Percentiles rank a stretch among this genome's conserved stretches.
Evolutionary conservation across 1,140 invertebrate genomes (phyloP).

Genomic region (Cotesia chilonis): DNA sequence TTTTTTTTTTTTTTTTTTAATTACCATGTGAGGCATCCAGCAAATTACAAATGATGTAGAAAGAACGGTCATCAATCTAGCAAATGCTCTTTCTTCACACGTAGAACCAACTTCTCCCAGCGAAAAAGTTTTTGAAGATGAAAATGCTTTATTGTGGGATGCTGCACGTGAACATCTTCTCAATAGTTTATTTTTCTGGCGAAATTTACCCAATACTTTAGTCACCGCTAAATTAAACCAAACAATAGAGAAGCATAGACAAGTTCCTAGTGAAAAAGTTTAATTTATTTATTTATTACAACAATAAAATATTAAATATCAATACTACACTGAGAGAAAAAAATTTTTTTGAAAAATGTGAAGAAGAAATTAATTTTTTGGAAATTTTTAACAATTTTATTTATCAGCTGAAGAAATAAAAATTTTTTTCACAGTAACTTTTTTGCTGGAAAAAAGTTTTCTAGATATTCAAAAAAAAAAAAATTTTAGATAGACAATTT

Average conservation of each 20-base stretch:
- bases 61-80: slow-evolving; percentile 82
- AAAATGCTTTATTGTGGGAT: slow-evolving; percentile 54
- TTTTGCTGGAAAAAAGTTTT: too few species aligned
- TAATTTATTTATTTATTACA: slow-evolving; percentile 8
- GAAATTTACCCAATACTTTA: slow-evolving; percentile 74
- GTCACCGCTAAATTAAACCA: slow-evolving; percentile 85
- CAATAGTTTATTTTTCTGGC: slow-evolving; percentile 60
- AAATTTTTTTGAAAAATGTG: too few species aligned
- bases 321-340: too few species aligned
- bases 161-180: slow-evolving; percentile 57
- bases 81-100: slow-evolving; percentile 83
- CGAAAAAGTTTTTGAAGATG: slow-evolving; percentile 49
- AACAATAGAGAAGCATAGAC: slow-evolving; percentile 79
- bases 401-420: too few species aligned
- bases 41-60: slow-evolving; percentile 84
- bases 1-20: slow-evolving; percentile 23
- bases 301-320: slow-evolving; percentile 7
- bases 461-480: too few species aligned
- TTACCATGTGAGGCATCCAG: slow-evolving; percentile 89
- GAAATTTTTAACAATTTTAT: too few species aligned
- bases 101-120: slow-evolving; percentile 68
- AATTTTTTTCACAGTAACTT: too few species aligned
- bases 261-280: slow-evolving; percentile 68
- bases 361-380: too few species aligned
- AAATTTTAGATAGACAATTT: too few species aligned